phyloP scores from a whole-genome alignment of 2,797 vertebrate genomes.

The Phataginus tricuspis region DNA sequence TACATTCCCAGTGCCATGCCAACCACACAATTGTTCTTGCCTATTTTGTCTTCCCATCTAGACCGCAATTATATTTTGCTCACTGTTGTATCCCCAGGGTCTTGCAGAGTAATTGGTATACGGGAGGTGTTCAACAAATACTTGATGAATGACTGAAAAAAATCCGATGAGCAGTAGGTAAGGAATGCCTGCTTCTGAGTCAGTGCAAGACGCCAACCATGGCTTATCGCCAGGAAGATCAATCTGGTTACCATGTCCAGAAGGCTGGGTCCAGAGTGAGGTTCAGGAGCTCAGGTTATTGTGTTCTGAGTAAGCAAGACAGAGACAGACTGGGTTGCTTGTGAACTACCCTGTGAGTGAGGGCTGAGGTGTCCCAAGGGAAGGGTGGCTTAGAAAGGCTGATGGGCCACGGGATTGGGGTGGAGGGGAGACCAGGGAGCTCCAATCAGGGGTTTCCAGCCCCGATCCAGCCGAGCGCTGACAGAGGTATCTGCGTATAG shows the following conservation, averaged over 20 bases:
- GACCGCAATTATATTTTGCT: background rate
- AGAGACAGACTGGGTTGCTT: background rate
- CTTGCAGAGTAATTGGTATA: background rate
- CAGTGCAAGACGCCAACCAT: background rate
- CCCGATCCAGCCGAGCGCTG: background rate
- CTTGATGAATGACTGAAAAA: background rate
- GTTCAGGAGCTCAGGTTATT: no score
- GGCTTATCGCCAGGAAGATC: background rate
- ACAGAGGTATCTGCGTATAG: background rate
- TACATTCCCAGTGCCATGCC: accelerated
- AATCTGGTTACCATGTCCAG: background rate
- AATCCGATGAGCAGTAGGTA: background rate
- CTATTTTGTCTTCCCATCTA: background rate
- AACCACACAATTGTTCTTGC: background rate
- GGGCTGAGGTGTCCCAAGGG: background rate
- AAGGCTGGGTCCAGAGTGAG: background rate
- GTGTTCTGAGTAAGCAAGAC: background rate
- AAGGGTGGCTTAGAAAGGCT: background rate
- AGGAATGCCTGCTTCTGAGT: background rate
- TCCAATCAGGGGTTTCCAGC: background rate
- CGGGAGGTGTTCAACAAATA: background rate
- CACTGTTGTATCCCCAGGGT: background rate
- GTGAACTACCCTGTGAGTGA: background rate
- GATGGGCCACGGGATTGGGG: no score
- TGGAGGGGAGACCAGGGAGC: background rate